Conservation (phyloP, 1,140 invertebrate species). For the Drosophila santomea region DNA sequence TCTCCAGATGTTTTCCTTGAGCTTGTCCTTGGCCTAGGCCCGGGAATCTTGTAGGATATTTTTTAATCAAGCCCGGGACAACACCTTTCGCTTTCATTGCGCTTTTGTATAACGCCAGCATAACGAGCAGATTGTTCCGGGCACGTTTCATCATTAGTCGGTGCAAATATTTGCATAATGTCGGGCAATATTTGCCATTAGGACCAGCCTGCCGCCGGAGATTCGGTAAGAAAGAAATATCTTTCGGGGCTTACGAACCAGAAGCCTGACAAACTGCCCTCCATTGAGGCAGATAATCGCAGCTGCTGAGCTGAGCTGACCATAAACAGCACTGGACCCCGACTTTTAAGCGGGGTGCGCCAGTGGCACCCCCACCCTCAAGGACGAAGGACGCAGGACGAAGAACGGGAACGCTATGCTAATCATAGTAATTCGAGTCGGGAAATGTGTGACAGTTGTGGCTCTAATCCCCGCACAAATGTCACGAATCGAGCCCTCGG, state of each 20-base stretch:
- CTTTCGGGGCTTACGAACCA: slow-evolving; percentile 48
- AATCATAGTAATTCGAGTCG: slow-evolving; percentile 78
- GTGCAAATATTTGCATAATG: slow-evolving; percentile 81
- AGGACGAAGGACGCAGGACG: slow-evolving; percentile 1
- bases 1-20: background rate
- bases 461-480: slow-evolving; percentile 79
- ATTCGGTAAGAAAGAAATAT: slow-evolving; percentile 14
- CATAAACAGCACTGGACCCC: slow-evolving; percentile 23
- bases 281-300: slow-evolving; percentile 48
- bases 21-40: slow-evolving; percentile 43
- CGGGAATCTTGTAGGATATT: slow-evolving; percentile 47
- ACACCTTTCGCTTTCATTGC: slow-evolving; percentile 72
- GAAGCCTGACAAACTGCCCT: slow-evolving; percentile 56
- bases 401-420: slow-evolving; percentile 43
- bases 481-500: slow-evolving; percentile 64
- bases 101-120: slow-evolving; percentile 40
- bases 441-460: slow-evolving; percentile 80
- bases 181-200: slow-evolving; percentile 61
- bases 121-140: slow-evolving; percentile 61
- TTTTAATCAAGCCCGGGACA: slow-evolving; percentile 61
- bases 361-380: slow-evolving; percentile 17
- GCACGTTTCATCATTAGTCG: slow-evolving; percentile 69
- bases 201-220: slow-evolving; percentile 24
- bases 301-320: slow-evolving; percentile 42
- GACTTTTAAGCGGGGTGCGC: background rate